These are phyloP conservation scores for Nestor notabilis DNA, from an alignment of 2,113 vertebrate species.

Conservation along the genomic window DNA sequence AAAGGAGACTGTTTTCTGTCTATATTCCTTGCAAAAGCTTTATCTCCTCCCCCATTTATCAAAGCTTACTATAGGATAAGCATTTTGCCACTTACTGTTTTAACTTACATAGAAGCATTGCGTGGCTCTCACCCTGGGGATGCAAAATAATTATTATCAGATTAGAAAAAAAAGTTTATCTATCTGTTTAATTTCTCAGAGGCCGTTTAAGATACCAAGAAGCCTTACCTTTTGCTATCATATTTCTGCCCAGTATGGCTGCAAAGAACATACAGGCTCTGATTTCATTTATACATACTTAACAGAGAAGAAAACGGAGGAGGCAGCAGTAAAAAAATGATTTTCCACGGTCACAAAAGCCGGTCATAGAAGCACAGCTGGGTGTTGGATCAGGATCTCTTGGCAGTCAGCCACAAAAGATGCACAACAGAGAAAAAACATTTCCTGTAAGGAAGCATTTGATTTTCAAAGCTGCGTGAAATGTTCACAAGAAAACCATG, in stretches of 20 bases:
- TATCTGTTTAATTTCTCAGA: not conserved
- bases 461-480: conserved; percentile 55
- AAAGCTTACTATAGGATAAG: not conserved
- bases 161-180: not conserved
- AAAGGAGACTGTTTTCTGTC: not conserved
- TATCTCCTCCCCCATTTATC: not conserved
- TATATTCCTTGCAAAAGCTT: not conserved
- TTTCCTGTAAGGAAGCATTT: conserved; percentile 61
- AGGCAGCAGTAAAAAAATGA: not conserved
- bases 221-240: not conserved
- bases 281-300: not conserved
- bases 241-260: not conserved
- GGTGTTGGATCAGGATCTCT: conserved; percentile 21
- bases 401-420: conserved; percentile 30
- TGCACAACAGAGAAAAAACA: conserved; percentile 31
- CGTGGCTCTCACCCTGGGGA: not conserved
- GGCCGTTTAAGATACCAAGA: not conserved
- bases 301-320: not conserved
- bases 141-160: not conserved
- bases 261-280: not conserved
- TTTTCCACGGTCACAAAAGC: conserved; percentile 16
- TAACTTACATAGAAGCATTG: not conserved
- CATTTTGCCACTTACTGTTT: not conserved
- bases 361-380: conserved; percentile 19
- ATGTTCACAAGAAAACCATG: conserved; percentile 52